Evolutionary conservation across 53 echinoderm and acorn worm genomes (phyloP).

Genomic region (Mesocentrotus franciscanus): DNA sequence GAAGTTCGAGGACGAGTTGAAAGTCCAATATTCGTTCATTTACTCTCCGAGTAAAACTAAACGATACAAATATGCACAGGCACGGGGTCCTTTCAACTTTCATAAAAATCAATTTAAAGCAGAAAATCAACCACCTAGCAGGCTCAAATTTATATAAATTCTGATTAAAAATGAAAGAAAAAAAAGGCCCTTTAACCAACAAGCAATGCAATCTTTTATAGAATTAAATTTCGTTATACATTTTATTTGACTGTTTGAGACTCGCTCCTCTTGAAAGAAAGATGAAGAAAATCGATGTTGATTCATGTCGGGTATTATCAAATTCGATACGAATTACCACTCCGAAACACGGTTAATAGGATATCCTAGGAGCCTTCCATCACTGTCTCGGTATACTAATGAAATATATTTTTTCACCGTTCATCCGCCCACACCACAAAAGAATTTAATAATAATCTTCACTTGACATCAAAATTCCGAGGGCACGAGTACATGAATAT

Average conservation of each 20-base stretch:
- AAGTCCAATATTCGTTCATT: constrained; percentile 30
- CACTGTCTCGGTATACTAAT: neutral
- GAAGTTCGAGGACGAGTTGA: neutral
- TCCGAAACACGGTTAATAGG: neutral
- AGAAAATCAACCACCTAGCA: neutral
- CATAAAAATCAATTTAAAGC: constrained; percentile 7
- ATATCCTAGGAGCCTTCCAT: no score
- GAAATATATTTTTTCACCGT: neutral
- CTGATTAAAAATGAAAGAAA: no score
- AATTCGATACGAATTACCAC: neutral
- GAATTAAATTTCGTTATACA: neutral
- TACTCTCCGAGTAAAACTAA: constrained; percentile 18
- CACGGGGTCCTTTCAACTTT: neutral
- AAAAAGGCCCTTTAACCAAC: neutral
- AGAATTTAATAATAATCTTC: neutral
- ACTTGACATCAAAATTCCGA: no score
- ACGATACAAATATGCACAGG: neutral
- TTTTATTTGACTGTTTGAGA: neutral
- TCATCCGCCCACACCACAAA: neutral
- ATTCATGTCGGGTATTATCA: neutral
- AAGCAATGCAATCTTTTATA: neutral
- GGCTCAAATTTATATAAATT: neutral
- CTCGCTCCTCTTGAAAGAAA: neutral
- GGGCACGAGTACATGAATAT: neutral
- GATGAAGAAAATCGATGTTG: neutral